These are phyloP conservation scores for Centropyge bicolor DNA, from an alignment of 2,797 vertebrate species.

Conservation along the genomic window DNA sequence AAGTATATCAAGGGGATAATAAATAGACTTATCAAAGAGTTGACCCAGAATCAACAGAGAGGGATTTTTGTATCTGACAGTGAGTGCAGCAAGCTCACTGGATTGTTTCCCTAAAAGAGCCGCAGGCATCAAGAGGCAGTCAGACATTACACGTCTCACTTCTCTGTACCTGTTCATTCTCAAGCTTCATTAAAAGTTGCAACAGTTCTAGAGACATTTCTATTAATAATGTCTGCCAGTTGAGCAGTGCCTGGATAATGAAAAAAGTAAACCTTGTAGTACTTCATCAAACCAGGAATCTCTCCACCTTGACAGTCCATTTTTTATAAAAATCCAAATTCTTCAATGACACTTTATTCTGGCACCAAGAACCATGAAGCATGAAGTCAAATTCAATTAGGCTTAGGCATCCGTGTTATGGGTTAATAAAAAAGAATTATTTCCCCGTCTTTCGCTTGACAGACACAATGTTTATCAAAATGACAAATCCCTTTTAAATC, in stretches of 20 bases:
- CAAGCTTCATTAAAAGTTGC: constrained; percentile 1
- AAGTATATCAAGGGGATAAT: constrained; percentile 28
- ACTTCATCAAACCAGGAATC: not conserved
- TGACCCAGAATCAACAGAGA: constrained; percentile 34
- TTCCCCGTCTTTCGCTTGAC: not conserved
- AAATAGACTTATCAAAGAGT: constrained; percentile 33
- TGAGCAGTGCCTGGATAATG: not conserved
- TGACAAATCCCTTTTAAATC: constrained; percentile 9
- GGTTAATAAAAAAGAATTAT: not conserved
- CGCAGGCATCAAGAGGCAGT: not conserved
- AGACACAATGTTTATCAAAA: constrained; percentile 5
- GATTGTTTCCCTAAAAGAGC: not conserved
- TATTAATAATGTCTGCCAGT: constrained; percentile 10
- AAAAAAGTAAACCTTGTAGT: constrained; percentile 8
- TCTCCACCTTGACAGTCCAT: not conserved
- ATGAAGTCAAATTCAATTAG: constrained; percentile 5
- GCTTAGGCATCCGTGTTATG: not conserved
- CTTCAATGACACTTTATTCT: not conserved
- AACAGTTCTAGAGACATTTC: not conserved
- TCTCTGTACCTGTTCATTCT: not conserved
- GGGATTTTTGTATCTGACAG: not conserved
- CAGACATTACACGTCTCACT: not conserved
- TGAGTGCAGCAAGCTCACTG: not conserved
- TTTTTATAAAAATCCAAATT: constrained; percentile 18
- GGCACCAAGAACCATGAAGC: not conserved